phyloP scores from a whole-genome alignment of 2,888 invertebrate species.

The Phasia obesa region DNA sequence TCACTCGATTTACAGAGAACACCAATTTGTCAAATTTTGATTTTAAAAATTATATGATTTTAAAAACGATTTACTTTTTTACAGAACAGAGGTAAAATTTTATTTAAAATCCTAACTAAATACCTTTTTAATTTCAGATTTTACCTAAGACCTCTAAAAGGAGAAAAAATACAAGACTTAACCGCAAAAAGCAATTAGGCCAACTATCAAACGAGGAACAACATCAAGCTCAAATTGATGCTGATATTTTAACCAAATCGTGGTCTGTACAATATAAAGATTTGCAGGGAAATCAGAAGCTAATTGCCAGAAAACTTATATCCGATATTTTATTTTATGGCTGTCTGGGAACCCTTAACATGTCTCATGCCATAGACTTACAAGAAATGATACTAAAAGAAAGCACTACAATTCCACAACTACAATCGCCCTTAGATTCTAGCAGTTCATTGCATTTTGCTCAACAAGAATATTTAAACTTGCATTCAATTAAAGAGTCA shows the following conservation, averaged over 20 bases:
- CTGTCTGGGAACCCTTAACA: slow-evolving; percentile 52
- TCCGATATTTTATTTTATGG: slow-evolving; percentile 62
- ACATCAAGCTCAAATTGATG: slow-evolving; percentile 21
- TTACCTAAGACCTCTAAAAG: background rate
- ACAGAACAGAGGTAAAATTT: too few species aligned
- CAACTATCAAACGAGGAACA: background rate
- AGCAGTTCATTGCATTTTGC: background rate
- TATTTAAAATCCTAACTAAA: background rate
- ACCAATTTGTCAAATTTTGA: too few species aligned
- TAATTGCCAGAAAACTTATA: slow-evolving; percentile 58
- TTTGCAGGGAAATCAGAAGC: slow-evolving; percentile 43
- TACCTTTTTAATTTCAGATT: slow-evolving; percentile 1
- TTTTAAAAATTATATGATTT: too few species aligned
- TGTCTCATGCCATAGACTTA: slow-evolving; percentile 32
- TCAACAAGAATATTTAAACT: slow-evolving; percentile 6
- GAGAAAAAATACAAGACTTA: background rate
- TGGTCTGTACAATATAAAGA: slow-evolving; percentile 59
- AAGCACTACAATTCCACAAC: background rate
- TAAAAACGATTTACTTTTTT: too few species aligned
- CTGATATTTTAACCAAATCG: slow-evolving; percentile 49
- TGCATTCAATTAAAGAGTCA: slow-evolving; percentile 1
- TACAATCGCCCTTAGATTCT: slow-evolving; percentile 6
- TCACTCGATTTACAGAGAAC: too few species aligned
- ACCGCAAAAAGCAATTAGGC: background rate
- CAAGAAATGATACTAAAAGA: slow-evolving; percentile 41